Evolutionary conservation across 2,797 vertebrate species (phyloP), one percentile per base, ranked within the genome.

Genomic region (Gymnoscopelus braueri): DNA sequence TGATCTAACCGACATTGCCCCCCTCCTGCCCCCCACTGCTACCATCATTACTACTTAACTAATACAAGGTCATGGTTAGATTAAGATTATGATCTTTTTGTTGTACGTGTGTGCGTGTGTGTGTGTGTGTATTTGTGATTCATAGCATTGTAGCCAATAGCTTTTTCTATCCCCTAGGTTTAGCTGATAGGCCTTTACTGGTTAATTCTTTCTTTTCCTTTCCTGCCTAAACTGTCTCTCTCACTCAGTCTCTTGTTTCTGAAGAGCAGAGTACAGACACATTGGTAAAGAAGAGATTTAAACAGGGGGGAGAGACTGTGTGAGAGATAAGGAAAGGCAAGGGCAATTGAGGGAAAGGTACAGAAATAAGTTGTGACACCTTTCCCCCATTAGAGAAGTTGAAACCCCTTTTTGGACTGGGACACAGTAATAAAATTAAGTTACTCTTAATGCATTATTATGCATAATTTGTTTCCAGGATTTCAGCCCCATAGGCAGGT

Each of bases 61-160:
- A 90, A 88, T 84, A 81, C 68, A 51, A 69, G 44, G 15, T 82
- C 79, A 84, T 68, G 67, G 69, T 79, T 78, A 83, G 78, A 84
- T 78, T 81, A 83, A 81, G 74, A 72, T 71, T 77, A 73, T 54
- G 60, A 61, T 72, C 39, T 65, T 79, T 87, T 75, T 81, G 73
- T 87, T 69, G 52, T 74, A 15, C 14, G 56, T 60, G 68, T 56
- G 54, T 58, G 55, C 84, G 74, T 86, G 29, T 71, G 71, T 67
- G 70, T 48, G 50, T 82, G 74, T 87, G 85, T 89, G 81, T 86
- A 81, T 65, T 87, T 87, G 88, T 90, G 83, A 88, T 75, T 59
- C 67, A 72, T 75, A 76, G 63, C 87, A 79, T 71, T 74, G 74
- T 81, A 88, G 81, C 79, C 61, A 52, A 48, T 80, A 90, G 78